Evolutionary conservation across 2,888 invertebrate genomes (phyloP).

Genomic region (Cephus sareptanus): DNA sequence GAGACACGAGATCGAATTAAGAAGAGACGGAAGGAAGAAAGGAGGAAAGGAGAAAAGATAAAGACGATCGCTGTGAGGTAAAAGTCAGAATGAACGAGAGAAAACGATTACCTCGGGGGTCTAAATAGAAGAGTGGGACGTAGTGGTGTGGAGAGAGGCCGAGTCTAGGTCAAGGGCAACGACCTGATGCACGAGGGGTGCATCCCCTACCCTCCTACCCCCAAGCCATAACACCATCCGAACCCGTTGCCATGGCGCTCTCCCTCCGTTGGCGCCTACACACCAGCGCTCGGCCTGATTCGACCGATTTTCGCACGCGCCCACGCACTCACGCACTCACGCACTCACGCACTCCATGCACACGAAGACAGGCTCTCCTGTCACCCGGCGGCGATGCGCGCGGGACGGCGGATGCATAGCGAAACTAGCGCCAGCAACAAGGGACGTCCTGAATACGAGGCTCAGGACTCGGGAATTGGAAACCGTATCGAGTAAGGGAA

Average conservation of each 20-base stretch:
- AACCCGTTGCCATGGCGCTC: conserved; percentile 44
- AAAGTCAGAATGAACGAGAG: background rate
- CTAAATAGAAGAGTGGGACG: conserved; percentile 4
- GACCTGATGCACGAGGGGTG: conserved; percentile 49
- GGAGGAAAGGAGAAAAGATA: background rate
- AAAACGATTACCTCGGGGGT: background rate
- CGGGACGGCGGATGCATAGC: background rate
- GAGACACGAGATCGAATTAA: no score
- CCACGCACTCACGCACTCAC: background rate
- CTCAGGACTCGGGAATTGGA: conserved; percentile 35
- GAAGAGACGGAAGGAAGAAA: conserved; percentile 17
- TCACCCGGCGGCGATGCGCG: no score
- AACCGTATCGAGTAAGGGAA: conserved; percentile 28
- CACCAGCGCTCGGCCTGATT: conserved; percentile 20
- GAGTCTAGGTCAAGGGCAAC: conserved; percentile 62
- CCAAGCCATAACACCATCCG: conserved; percentile 31
- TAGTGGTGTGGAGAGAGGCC: conserved; percentile 17
- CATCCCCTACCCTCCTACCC: conserved; percentile 34
- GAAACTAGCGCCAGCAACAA: conserved; percentile 10
- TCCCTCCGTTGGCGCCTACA: conserved; percentile 2
- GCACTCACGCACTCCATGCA: no score
- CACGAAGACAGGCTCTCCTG: background rate
- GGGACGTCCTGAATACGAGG: conserved; percentile 19
- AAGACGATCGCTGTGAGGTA: background rate
- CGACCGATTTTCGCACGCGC: background rate